Conservation (phyloP, 2,797 vertebrate genomes). For the Anguilla obscura region DNA sequence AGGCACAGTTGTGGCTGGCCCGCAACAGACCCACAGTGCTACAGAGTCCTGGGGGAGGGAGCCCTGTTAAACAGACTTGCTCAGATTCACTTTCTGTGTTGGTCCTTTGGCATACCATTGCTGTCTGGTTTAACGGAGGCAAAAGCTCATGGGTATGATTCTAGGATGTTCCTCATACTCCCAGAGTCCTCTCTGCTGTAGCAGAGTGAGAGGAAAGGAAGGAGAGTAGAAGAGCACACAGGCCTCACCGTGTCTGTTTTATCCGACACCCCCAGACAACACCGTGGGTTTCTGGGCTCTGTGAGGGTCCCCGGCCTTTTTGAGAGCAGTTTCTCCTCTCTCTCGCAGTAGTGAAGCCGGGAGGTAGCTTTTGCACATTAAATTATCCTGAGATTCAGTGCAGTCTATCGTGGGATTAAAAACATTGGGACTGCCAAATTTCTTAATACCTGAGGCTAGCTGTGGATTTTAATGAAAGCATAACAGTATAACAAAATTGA, state of each 20-base stretch:
- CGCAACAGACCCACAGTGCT: not conserved
- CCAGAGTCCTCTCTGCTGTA: not conserved
- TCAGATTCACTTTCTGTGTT: not conserved
- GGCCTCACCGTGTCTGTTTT: not conserved
- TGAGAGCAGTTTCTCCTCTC: not conserved
- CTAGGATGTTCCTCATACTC: not conserved
- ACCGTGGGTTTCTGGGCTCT: not conserved
- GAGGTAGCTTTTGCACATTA: not conserved
- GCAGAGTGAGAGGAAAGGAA: not conserved
- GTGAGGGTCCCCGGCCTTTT: not conserved
- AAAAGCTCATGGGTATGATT: not conserved
- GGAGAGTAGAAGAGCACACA: not conserved
- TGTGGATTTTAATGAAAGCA: constrained; percentile 3
- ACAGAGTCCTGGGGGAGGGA: not conserved
- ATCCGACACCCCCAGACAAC: not conserved
- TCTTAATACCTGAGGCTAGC: not conserved
- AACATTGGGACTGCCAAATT: not conserved
- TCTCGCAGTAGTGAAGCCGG: not conserved
- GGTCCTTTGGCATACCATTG: not conserved
- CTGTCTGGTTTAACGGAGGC: not conserved
- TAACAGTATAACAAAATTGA: not conserved
- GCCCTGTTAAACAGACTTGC: not conserved
- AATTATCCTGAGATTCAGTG: not conserved
- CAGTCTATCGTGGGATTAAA: not conserved
- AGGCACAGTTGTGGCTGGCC: not conserved